phyloP scores from a whole-genome alignment of 1,140 invertebrate species.

The Lepidostoma basale region DNA sequence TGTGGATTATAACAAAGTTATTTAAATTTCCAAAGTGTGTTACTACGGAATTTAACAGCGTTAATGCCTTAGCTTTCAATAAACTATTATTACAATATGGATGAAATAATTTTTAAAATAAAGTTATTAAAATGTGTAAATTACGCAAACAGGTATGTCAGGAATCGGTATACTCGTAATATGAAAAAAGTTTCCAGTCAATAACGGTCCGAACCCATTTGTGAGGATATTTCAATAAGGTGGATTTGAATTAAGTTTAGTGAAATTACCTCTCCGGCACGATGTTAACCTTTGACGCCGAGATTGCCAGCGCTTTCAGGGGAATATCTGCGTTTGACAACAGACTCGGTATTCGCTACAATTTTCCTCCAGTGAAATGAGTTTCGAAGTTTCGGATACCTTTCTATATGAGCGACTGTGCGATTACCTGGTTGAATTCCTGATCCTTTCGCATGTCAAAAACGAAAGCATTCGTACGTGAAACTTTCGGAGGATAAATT shows the following conservation, averaged over 20 bases:
- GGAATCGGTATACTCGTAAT: too few species aligned
- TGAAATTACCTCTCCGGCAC: slow-evolving; percentile 34
- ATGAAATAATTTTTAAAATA: too few species aligned
- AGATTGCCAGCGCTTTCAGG: neutral
- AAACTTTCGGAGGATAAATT: neutral
- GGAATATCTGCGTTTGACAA: slow-evolving; percentile 43
- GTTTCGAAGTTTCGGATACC: slow-evolving; percentile 42
- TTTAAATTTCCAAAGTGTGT: too few species aligned
- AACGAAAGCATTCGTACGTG: slow-evolving; percentile 14
- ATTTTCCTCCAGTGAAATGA: slow-evolving; percentile 40
- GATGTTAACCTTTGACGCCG: slow-evolving; percentile 21
- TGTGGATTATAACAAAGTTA: too few species aligned
- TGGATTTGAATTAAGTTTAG: slow-evolving; percentile 41
- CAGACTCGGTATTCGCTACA: slow-evolving; percentile 35
- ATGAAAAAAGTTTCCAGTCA: neutral
- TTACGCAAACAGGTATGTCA: too few species aligned
- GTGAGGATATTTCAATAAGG: slow-evolving; percentile 33
- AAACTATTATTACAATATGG: too few species aligned
- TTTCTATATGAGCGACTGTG: slow-evolving; percentile 16
- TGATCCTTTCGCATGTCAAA: slow-evolving; percentile 22
- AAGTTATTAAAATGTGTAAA: too few species aligned
- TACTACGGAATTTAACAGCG: too few species aligned
- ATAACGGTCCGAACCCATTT: neutral
- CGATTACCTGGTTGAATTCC: slow-evolving; percentile 11
- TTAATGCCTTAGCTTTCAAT: too few species aligned